These are phyloP conservation scores for Sebastes flavidus DNA, from an alignment of 2,797 vertebrate species.

Conservation along the genomic window DNA sequence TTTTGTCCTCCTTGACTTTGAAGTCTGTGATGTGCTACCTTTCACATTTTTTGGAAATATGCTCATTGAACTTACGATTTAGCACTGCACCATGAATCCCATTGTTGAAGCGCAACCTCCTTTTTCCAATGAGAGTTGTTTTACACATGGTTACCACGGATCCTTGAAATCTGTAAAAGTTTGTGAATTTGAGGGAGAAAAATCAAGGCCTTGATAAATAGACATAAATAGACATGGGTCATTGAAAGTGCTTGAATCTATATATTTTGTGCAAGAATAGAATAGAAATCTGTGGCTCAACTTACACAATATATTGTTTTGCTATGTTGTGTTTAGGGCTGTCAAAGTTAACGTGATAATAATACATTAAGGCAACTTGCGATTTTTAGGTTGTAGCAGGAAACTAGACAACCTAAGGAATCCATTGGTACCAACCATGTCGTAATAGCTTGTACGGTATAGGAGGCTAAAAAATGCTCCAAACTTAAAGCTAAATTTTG, in stretches of 20 bases:
- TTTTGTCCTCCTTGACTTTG: not conserved
- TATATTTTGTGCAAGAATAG: not conserved
- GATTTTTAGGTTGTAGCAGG: too few species aligned
- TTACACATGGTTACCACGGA: not conserved
- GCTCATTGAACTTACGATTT: not conserved
- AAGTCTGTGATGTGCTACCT: not conserved
- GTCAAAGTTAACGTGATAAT: too few species aligned
- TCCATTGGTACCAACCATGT: too few species aligned
- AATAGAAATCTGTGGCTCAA: not conserved
- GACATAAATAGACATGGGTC: not conserved
- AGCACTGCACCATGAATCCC: not conserved
- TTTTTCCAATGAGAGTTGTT: not conserved
- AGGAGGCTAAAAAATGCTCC: too few species aligned
- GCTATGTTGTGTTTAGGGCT: too few species aligned
- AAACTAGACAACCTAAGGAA: too few species aligned
- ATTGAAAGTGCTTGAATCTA: not conserved
- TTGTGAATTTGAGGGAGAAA: not conserved
- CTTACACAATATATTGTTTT: not conserved
- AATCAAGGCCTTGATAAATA: not conserved
- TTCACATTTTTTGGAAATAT: not conserved
- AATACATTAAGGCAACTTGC: too few species aligned
- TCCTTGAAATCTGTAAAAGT: not conserved
- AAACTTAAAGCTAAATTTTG: too few species aligned
- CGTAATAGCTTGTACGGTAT: fast-evolving
- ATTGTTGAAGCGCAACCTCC: not conserved